Evolutionary conservation across 2,888 invertebrate genomes (phyloP), one percentile per base, ranked within the genome.

Genomic region (Orchesellides sinensis): DNA sequence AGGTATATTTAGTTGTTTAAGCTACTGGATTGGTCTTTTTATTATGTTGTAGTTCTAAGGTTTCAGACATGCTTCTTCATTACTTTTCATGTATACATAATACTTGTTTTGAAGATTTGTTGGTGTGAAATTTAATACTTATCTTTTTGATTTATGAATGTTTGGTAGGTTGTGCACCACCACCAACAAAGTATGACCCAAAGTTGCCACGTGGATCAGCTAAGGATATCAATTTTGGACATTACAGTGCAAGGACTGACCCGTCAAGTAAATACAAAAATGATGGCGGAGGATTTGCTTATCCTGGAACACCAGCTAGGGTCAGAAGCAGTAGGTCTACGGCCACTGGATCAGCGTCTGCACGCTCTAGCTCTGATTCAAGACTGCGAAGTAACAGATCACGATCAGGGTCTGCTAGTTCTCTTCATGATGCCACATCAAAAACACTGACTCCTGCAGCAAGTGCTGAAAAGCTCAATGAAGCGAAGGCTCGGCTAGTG

Each of bases 101-200:
- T 52, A 19, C 2, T 10, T 52, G 2, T 19, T 10, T 52, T 3
- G 10, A 52, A 17, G 17, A 19, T 17, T 52, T 1, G 21, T 10
- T n/a, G 21, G 21, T 21, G 14, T 49, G 14, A 49, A 4, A n/a
- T 1, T 21, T 59, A 12, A 23, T n/a, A 21, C 8, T 12, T 4
- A 56, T n/a, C 21, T 14, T n/a, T 23, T 19, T 40, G 65, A 4
- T 66, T 45, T 6, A 6, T 69, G 32, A 14, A 14, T 10, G 12
- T 70, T 32, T 54, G 12, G 8, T 56, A 70, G 56, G 23, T 56
- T 72, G 72, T 47, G 72, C 72, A 19, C 72, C 72, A 0, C 72
- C 72, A 23, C 59, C 59, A 10, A 72, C 59, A 4, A 72, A 72
- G 14, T 72, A 72, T 27, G 72, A 72, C n/a, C 72, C 72, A 0